A percentile compares a stretch with the other conserved stretches of the same genome.
Conservation (phyloP, 2,797 vertebrate species). For the Syndactyla subalaris region DNA sequence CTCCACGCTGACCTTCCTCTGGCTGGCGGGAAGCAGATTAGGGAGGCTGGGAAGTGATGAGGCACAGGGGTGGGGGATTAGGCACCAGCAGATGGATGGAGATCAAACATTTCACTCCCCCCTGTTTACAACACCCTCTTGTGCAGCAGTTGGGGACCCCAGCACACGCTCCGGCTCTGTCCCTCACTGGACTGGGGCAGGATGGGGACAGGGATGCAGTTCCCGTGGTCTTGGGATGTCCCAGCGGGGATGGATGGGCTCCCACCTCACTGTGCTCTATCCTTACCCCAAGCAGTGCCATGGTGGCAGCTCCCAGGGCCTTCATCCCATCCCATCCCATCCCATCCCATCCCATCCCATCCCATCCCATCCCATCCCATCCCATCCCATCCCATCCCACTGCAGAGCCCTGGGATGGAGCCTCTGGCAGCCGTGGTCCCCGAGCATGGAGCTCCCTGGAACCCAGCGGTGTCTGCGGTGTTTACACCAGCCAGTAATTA, state of each 20-base stretch:
- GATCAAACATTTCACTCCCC: not conserved
- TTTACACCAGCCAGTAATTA: conserved; percentile 14
- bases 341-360: not conserved
- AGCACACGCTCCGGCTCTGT: not conserved
- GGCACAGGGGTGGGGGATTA: not conserved
- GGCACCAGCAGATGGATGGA: not conserved
- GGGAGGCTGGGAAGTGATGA: not conserved
- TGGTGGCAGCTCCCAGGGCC: fast-evolving
- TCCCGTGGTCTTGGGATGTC: not conserved
- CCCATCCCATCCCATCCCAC: not conserved
- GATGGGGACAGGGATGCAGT: not conserved
- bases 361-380: not conserved
- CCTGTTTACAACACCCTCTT: conserved; percentile 2
- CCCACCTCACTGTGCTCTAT: fast-evolving
- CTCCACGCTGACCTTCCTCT: not conserved
- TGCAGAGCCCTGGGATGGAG: fast-evolving
- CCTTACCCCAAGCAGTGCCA: fast-evolving
- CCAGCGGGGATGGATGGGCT: fast-evolving
- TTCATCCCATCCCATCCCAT: too few relatives aligned
- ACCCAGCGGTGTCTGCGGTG: not conserved
- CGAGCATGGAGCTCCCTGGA: not conserved
- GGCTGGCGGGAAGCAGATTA: not conserved
- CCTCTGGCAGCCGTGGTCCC: fast-evolving
- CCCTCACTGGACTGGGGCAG: too few relatives aligned
- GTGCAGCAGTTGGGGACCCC: fast-evolving